A percentile compares a stretch with the other conserved stretches of the same genome.
Evolutionary conservation across 2,113 vertebrate genomes (phyloP).

Genomic region (Cheirogaleus medius): DNA sequence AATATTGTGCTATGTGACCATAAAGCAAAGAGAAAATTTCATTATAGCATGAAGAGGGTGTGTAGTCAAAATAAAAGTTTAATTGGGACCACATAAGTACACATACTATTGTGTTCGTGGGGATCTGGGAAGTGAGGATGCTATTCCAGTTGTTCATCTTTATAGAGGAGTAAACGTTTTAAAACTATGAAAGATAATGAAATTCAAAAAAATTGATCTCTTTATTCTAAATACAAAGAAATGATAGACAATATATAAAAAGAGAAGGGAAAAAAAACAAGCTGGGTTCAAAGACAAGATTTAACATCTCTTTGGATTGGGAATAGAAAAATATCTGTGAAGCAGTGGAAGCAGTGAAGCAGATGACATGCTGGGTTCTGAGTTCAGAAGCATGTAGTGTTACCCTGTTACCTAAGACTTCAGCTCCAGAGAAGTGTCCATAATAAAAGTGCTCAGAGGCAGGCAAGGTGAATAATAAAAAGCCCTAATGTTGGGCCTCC

Average conservation of each 20-base stretch:
- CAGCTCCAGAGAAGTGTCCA: background rate
- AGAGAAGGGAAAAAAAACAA: background rate
- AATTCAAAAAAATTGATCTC: constrained; percentile 12
- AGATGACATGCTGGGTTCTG: background rate
- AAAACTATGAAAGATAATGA: background rate
- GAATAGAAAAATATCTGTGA: background rate
- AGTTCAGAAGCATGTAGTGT: background rate
- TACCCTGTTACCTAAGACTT: background rate
- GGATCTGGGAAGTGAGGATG: background rate
- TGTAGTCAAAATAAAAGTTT: background rate
- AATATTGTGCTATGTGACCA: background rate
- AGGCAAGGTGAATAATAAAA: background rate
- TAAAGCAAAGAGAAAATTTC: background rate
- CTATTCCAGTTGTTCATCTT: background rate
- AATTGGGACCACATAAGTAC: background rate
- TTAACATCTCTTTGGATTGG: background rate
- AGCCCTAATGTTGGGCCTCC: background rate
- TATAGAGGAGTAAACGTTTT: constrained; percentile 2
- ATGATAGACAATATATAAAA: background rate
- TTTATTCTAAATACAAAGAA: constrained; percentile 29
- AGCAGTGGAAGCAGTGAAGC: background rate
- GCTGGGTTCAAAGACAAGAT: constrained; percentile 17
- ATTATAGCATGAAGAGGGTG: background rate
- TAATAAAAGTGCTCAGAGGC: background rate
- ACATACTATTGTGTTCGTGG: background rate